phyloP scores from a whole-genome alignment of 2,113 vertebrate genomes.

The Pholis gunnellus region DNA sequence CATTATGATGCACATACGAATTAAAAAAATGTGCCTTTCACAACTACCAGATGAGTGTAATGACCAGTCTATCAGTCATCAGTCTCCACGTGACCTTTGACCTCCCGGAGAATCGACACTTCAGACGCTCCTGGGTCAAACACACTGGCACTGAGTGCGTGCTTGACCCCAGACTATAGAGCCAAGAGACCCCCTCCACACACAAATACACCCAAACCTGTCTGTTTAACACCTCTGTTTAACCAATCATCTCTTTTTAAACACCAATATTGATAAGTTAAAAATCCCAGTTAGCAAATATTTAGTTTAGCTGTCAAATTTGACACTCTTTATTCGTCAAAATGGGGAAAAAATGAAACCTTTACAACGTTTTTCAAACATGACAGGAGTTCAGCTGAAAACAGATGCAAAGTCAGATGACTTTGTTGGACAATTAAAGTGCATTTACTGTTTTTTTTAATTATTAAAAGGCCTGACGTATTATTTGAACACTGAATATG shows the following conservation, averaged over 20 bases:
- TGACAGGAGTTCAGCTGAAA: not conserved
- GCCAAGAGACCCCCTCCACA: not conserved
- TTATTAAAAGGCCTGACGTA: not conserved
- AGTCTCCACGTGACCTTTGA: constrained; percentile 60
- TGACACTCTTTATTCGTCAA: not conserved
- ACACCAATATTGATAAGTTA: not conserved
- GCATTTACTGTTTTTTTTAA: not conserved
- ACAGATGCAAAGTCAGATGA: not conserved
- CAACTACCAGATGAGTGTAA: not conserved
- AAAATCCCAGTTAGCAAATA: not conserved
- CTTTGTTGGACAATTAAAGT: not conserved
- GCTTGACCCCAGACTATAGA: constrained; percentile 53
- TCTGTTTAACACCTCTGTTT: not conserved
- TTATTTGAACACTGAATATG: not conserved
- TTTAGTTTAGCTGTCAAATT: not conserved
- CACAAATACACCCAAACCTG: not conserved
- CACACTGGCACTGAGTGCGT: constrained; percentile 46
- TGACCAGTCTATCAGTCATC: constrained; percentile 22
- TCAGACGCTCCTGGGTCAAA: constrained; percentile 51
- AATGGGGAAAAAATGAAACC: not conserved
- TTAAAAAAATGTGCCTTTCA: not conserved
- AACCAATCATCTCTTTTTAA: not conserved
- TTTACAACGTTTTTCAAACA: not conserved
- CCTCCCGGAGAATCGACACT: constrained; percentile 59
- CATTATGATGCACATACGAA: not conserved